These are phyloP conservation scores for Malurus splendens DNA, from an alignment of 2,797 vertebrate genomes.

Conservation along the genomic window DNA sequence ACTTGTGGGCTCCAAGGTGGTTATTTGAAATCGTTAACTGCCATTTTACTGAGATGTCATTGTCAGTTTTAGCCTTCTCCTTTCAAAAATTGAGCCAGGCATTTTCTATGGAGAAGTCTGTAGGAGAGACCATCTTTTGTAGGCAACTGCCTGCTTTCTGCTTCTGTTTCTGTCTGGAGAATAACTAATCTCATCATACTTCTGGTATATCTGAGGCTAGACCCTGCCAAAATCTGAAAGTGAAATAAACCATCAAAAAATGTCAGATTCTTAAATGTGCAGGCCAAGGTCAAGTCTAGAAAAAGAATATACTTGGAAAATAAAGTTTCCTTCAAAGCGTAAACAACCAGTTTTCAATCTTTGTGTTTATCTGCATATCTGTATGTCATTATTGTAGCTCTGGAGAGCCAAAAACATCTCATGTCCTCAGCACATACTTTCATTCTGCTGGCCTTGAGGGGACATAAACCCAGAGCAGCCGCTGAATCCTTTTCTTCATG, in stretches of 20 bases:
- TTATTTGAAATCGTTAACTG: neutral
- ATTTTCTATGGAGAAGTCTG: neutral
- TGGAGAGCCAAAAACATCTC: neutral
- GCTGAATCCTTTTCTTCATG: neutral
- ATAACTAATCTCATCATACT: conserved; percentile 49
- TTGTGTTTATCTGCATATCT: neutral
- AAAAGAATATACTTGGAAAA: conserved; percentile 1
- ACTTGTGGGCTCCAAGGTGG: neutral
- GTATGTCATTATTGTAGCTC: neutral
- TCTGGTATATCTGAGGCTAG: conserved; percentile 35
- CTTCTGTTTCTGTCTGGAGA: conserved; percentile 51
- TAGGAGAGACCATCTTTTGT: neutral
- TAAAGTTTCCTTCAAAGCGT: neutral
- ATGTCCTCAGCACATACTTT: neutral
- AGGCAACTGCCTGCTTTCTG: conserved; percentile 20
- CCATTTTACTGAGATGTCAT: neutral
- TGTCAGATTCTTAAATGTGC: conserved; percentile 37
- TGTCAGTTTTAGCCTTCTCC: neutral
- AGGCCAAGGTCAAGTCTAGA: conserved; percentile 42
- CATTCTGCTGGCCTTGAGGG: neutral
- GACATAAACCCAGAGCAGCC: neutral
- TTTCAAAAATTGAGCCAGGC: neutral
- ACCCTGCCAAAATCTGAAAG: conserved; percentile 53
- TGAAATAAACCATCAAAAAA: conserved; percentile 55
- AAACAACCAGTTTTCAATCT: neutral